These are phyloP conservation scores for Shargacucullia verbasci DNA, from an alignment of 2,888 invertebrate genomes.

Conservation along the genomic window DNA sequence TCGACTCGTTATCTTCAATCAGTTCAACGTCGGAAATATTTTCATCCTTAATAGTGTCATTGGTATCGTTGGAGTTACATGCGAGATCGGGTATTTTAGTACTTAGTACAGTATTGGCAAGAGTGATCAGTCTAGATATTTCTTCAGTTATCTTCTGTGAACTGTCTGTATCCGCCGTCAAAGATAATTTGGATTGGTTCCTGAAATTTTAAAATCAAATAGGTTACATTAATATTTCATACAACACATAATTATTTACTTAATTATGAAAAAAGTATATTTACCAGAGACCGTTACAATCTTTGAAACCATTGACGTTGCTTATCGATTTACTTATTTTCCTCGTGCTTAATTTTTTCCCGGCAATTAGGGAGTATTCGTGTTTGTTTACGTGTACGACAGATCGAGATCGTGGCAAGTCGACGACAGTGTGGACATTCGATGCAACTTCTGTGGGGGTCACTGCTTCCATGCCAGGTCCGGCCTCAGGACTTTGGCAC, in stretches of 20 bases:
- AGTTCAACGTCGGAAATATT: constrained; percentile 32
- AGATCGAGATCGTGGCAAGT: constrained; percentile 81
- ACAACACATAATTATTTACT: not conserved
- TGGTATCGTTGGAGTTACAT: constrained; percentile 67
- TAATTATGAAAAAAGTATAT: constrained; percentile 33
- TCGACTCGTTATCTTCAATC: constrained; percentile 57
- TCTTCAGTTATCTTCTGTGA: constrained; percentile 80
- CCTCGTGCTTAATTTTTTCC: constrained; percentile 76
- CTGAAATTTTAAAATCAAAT: constrained; percentile 63
- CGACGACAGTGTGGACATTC: constrained; percentile 68
- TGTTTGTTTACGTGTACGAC: constrained; percentile 81
- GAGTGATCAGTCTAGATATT: constrained; percentile 83
- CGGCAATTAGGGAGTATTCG: constrained; percentile 71
- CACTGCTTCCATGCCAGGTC: constrained; percentile 57
- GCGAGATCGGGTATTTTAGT: constrained; percentile 84
- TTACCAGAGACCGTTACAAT: constrained; percentile 75
- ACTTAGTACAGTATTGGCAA: constrained; percentile 85
- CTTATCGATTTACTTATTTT: constrained; percentile 85
- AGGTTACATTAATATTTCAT: not conserved
- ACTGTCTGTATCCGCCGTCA: constrained; percentile 75
- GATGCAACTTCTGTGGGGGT: constrained; percentile 57
- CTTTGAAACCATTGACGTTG: constrained; percentile 81
- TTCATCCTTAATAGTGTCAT: constrained; percentile 54
- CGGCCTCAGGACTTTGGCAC: constrained; percentile 68
- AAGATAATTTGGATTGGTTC: constrained; percentile 77